These are phyloP conservation scores for Myzus persicae DNA, from an alignment of 1,140 invertebrate genomes.

Conservation along the genomic window DNA sequence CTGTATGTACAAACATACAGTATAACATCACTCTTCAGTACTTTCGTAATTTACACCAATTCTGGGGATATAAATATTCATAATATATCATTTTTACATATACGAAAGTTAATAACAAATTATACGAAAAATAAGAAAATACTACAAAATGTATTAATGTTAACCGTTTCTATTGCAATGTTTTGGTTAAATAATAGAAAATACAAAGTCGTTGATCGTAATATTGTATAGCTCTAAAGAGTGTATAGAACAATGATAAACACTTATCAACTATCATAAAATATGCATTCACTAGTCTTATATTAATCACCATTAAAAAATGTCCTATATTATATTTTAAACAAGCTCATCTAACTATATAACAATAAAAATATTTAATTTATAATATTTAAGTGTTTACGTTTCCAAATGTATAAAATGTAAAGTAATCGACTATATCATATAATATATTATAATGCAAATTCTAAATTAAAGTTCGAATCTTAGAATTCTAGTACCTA, in stretches of 20 bases:
- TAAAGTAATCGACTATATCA: too few relatives aligned
- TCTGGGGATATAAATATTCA: neutral
- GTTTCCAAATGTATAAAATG: too few relatives aligned
- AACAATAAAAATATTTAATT: too few relatives aligned
- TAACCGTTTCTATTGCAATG: neutral
- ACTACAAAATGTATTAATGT: neutral
- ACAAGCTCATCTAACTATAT: too few relatives aligned
- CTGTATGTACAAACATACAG: neutral
- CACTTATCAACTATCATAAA: neutral
- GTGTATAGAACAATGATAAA: neutral
- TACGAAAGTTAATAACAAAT: too few relatives aligned
- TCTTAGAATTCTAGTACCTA: too few relatives aligned
- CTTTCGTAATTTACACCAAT: neutral
- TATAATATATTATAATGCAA: too few relatives aligned
- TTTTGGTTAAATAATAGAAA: neutral
- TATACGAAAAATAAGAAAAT: neutral
- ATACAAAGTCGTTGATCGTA: neutral
- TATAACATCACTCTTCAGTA: neutral
- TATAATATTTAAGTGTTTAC: too few relatives aligned
- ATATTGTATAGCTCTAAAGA: neutral
- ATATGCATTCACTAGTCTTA: neutral
- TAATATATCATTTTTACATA: neutral
- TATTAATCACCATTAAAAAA: neutral
- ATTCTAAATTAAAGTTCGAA: too few relatives aligned
- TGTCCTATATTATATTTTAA: neutral